Evolutionary conservation across 2,888 invertebrate species (phyloP).

Genomic region (Micoletzkya japonica): DNA sequence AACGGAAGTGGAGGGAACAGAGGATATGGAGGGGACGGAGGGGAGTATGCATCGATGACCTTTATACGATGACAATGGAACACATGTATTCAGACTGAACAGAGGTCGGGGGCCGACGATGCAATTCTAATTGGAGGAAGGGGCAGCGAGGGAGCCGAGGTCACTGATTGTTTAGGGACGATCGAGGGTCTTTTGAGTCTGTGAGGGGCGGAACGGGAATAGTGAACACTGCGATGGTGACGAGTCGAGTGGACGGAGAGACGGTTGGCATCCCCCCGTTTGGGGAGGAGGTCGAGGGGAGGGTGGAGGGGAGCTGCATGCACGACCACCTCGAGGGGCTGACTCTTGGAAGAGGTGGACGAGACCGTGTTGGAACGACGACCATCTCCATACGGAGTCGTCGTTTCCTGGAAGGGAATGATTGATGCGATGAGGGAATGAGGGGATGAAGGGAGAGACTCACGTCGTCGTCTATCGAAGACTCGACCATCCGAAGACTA

Average conservation of each 20-base stretch:
- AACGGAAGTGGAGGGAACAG: not conserved
- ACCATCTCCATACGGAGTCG: constrained; percentile 11
- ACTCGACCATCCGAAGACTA: not conserved
- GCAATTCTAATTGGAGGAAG: not conserved
- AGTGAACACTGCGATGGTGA: too few species aligned
- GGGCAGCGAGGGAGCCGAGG: not conserved
- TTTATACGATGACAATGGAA: not conserved
- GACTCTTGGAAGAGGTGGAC: not conserved
- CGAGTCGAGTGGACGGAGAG: too few species aligned
- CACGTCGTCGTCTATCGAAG: constrained; percentile 6
- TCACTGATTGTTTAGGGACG: not conserved
- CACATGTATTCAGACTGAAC: not conserved
- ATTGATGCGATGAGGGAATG: not conserved
- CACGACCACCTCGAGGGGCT: not conserved
- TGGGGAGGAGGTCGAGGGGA: constrained; percentile 1
- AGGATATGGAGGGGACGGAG: constrained; percentile 18
- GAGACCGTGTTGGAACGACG: constrained; percentile 13
- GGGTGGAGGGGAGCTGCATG: not conserved
- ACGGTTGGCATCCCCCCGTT: constrained; percentile 1
- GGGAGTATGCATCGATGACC: not conserved
- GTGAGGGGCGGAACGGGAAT: too few species aligned
- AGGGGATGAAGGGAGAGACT: not conserved
- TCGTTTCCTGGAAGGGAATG: not conserved
- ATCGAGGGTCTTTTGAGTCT: too few species aligned
- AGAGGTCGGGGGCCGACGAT: not conserved